These are phyloP conservation scores for Parazoanthus swiftii DNA, from an alignment of 92 coral and sea anemone species.

Conservation along the genomic window DNA sequence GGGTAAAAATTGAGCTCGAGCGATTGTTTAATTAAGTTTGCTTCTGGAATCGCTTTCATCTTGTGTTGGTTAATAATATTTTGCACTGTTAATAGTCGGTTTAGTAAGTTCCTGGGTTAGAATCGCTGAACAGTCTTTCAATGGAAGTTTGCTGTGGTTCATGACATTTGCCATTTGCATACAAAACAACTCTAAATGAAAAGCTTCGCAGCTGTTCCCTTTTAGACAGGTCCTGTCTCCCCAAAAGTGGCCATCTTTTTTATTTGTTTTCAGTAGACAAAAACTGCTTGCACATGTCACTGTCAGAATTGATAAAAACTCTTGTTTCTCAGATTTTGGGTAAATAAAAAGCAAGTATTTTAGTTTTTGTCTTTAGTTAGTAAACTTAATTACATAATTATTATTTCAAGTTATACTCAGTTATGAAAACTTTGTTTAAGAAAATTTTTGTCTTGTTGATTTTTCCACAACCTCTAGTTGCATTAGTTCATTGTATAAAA, in stretches of 20 bases:
- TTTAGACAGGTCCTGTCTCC: neutral
- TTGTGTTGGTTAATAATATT: neutral
- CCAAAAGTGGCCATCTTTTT: neutral
- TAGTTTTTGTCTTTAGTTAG: too few relatives aligned
- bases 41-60: neutral
- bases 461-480: too few relatives aligned
- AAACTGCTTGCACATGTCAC: neutral
- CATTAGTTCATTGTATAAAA: too few relatives aligned
- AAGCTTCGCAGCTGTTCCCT: constrained; percentile 2
- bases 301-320: neutral
- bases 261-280: neutral
- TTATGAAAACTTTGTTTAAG: too few relatives aligned
- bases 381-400: too few relatives aligned
- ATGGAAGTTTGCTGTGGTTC: neutral
- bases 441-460: too few relatives aligned
- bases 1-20: too few relatives aligned
- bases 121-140: neutral
- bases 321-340: too few relatives aligned
- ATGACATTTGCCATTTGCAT: neutral
- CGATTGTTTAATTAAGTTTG: neutral
- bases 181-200: neutral
- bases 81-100: neutral
- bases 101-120: too few relatives aligned
- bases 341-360: too few relatives aligned
- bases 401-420: too few relatives aligned